phyloP scores from a whole-genome alignment of 1,140 invertebrate genomes.

The Aphis craccivora region DNA sequence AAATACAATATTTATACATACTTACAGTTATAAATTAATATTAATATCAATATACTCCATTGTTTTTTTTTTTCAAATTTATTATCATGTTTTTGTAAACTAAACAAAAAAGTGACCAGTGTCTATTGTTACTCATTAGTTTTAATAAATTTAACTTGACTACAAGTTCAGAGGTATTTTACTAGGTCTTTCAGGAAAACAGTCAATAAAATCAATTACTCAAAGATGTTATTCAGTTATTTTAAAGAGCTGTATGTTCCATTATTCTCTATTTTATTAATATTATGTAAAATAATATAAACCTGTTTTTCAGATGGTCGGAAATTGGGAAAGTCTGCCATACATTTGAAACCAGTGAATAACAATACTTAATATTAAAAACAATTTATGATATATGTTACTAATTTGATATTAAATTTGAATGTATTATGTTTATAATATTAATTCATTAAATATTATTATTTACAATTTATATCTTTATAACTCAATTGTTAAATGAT shows the following conservation, averaged over 20 bases:
- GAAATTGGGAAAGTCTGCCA: constrained; percentile 21
- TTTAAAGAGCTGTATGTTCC: constrained; percentile 13
- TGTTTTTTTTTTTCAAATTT: not conserved
- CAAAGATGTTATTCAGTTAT: constrained; percentile 22
- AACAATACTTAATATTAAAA: not conserved
- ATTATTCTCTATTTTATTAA: not conserved
- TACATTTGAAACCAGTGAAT: not conserved
- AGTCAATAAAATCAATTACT: not conserved
- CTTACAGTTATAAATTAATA: not conserved
- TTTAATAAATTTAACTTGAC: not conserved
- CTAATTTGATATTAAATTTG: not conserved
- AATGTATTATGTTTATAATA: not conserved
- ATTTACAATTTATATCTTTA: not conserved
- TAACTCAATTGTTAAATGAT: not conserved
- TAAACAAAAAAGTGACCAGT: not conserved
- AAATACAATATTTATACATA: not conserved
- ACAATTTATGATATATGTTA: not conserved
- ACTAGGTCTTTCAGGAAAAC: constrained; percentile 34
- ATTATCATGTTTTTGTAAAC: not conserved
- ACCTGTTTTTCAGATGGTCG: constrained; percentile 16
- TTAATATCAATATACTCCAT: not conserved
- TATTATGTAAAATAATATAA: not conserved
- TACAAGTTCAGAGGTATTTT: not conserved
- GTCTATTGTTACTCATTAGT: not conserved
- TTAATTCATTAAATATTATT: not conserved